phyloP scores from a whole-genome alignment of 1,140 invertebrate species.

The Gonioctena quinquepunctata region DNA sequence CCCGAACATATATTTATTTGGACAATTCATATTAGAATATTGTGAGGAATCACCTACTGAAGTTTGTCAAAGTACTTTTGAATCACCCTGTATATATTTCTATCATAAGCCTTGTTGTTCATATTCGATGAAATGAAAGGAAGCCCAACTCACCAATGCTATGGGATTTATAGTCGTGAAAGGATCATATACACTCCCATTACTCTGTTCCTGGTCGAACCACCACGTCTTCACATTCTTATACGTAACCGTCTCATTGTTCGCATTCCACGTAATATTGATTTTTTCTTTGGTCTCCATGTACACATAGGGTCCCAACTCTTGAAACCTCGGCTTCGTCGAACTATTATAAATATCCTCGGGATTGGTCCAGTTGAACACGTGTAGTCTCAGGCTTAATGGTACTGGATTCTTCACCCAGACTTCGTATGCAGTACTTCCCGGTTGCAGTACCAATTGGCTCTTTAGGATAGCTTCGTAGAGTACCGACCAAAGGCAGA shows the following conservation, averaged over 20 bases:
- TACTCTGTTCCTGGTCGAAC: constrained; percentile 71
- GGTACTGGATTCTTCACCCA: constrained; percentile 40
- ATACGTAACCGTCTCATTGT: constrained; percentile 74
- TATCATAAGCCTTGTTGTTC: background rate
- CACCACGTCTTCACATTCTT: constrained; percentile 73
- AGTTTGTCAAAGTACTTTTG: too few species aligned
- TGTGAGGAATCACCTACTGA: too few species aligned
- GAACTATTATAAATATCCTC: constrained; percentile 57
- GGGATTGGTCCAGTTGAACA: constrained; percentile 85
- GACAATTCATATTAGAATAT: too few species aligned
- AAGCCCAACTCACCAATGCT: constrained; percentile 74
- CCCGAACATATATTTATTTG: too few species aligned
- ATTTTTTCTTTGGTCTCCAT: constrained; percentile 71
- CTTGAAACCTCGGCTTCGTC: constrained; percentile 37
- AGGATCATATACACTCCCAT: constrained; percentile 24
- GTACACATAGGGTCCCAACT: constrained; percentile 74
- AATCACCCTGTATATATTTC: too few species aligned
- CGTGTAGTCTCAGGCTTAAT: constrained; percentile 66
- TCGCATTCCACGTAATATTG: constrained; percentile 67
- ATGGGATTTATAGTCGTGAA: constrained; percentile 82
- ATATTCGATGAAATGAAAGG: background rate
- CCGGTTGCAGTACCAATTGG: constrained; percentile 24
- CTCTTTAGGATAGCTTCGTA: constrained; percentile 30
- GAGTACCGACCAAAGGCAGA: constrained; percentile 27
- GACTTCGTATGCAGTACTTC: constrained; percentile 18